A percentile compares a stretch with the other conserved stretches of the same genome.
These are phyloP conservation scores for Gnathonemus longibarbis DNA, from an alignment of 2,113 vertebrate genomes.

Conservation along the genomic window DNA sequence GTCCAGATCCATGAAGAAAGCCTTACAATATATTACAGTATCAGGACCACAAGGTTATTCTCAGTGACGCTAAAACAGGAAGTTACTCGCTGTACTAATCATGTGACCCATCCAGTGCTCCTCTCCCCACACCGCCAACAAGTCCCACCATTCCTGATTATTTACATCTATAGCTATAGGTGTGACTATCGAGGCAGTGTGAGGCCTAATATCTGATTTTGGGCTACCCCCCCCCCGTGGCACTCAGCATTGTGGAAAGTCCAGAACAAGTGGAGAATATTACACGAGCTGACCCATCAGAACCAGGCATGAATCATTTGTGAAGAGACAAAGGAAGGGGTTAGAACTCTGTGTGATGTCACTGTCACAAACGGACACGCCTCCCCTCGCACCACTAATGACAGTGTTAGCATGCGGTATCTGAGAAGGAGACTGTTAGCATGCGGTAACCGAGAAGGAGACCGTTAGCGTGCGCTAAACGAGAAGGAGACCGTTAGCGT, in stretches of 20 bases:
- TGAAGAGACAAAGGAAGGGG: background rate
- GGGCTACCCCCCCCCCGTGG: conserved; percentile 24
- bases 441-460: background rate
- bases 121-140: conserved; percentile 23
- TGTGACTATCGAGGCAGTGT: conserved; percentile 30
- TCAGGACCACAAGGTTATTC: background rate
- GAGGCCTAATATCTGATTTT: conserved; percentile 37
- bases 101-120: background rate
- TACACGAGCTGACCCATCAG: conserved; percentile 3
- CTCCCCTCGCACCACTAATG: background rate
- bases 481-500: background rate
- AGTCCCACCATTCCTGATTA: conserved; percentile 34
- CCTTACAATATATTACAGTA: background rate
- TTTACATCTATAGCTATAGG: conserved; percentile 37
- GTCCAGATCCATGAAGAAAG: background rate
- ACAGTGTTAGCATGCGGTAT: background rate
- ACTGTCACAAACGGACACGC: background rate
- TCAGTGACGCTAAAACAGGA: background rate
- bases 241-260: background rate
- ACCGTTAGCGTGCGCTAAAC: too few species aligned
- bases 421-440: background rate
- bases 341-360: background rate
- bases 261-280: background rate
- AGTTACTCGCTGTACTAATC: too few species aligned
- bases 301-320: background rate